Base-by-base conservation (phyloP, 30 jellyfish, hydroid and myxozoan species). In the Pelagia noctiluca region DNA sequence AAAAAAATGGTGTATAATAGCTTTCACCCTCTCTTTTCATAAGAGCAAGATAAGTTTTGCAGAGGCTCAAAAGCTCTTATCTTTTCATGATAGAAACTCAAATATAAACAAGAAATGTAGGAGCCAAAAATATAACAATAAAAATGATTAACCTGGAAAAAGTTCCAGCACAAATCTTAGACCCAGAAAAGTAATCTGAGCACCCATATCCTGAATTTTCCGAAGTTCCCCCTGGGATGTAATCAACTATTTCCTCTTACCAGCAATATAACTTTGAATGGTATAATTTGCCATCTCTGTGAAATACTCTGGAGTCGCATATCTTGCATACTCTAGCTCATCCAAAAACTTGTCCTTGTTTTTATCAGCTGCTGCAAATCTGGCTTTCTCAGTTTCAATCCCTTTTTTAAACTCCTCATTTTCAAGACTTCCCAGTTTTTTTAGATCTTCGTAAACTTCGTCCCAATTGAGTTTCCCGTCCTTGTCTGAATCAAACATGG, bases 251-350 rank as follows among this genome's bases (percentile, higher is more conserved):
- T 35, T 31, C 4, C 47, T 19, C 72, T 18, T 52, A 82, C 92
- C 92, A 35, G 74, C 38, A 21, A 82, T 71, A 72, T 82, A 82
- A 61, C 92, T 82, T 42, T 38, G 18, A 60, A 82, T 19, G 1
- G 92, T 52, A 46, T 82, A 82, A 54, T 82, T 69, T 11, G 74
- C 78, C 92, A 82, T 82, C 36, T 62, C 66, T 13, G 86, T 25
- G 72, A 68, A 82, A 70, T 82, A 82, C 49, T 82, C 92, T 25
- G 92, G 92, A 31, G 92, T 82, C 10, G 92, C 92, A 60, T 82
- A 82, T 49, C 31, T 66, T 24, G 71, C 64, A 42, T 82, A 82
- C 46, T 82, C 92, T 5, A 75, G 36, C 1, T 70, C 72, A 69
- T 69, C 64, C 2, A 82, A 62, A 21, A 82, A 54, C 28, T 76